Evolutionary conservation across 2,797 vertebrate species (phyloP).

Genomic region (Pangasius djambal): DNA sequence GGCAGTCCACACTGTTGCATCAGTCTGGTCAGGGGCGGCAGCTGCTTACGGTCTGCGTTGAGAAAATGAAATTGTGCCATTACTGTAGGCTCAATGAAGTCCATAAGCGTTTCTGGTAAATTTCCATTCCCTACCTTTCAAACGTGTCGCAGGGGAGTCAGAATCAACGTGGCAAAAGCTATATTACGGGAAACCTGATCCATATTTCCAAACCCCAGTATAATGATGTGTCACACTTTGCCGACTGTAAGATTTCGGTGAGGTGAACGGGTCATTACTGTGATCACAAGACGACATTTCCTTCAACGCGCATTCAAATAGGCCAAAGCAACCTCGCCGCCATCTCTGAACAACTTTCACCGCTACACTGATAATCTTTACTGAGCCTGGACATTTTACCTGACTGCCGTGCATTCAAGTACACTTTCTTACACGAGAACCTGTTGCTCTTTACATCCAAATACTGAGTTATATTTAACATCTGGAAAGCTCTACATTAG

Average conservation of each 20-base stretch:
- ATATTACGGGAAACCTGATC: not conserved
- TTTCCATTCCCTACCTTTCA: slow-evolving; percentile 3
- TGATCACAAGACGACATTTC: slow-evolving; percentile 1
- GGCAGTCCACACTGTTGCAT: not conserved
- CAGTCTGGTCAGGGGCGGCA: not conserved
- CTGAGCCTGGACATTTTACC: not conserved
- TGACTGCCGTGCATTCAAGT: accelerated
- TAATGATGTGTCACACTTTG: not conserved
- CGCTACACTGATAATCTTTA: slow-evolving; percentile 24
- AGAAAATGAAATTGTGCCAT: too few relatives aligned
- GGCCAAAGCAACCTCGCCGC: slow-evolving; percentile 36
- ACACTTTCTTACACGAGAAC: not conserved
- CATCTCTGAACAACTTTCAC: slow-evolving; percentile 46
- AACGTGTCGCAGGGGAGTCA: not conserved
- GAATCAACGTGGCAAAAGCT: not conserved
- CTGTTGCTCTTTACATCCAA: slow-evolving; percentile 31
- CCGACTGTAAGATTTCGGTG: not conserved
- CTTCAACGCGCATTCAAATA: slow-evolving; percentile 12
- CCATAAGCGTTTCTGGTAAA: slow-evolving; percentile 25
- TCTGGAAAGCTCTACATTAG: too few relatives aligned
- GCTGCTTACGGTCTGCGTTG: not conserved
- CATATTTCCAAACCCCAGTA: not conserved
- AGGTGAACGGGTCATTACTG: not conserved
- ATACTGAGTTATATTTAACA: not conserved
- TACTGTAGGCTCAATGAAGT: not conserved